Base-by-base conservation (phyloP, 2,113 vertebrate species). In the Pontoporia blainvillei region DNA sequence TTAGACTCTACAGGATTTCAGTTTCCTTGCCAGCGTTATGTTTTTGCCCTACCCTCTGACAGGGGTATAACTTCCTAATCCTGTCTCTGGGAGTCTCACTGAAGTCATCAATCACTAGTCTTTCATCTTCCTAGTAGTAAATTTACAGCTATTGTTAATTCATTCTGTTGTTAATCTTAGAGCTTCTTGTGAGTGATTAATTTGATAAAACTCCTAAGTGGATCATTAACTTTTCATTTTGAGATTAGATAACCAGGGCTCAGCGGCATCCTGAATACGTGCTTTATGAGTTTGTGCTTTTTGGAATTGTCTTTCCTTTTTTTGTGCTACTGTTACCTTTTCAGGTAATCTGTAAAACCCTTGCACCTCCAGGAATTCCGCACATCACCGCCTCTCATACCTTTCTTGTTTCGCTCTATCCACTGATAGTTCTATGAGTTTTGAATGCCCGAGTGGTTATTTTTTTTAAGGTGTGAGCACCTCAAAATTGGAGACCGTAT, bases 351-450 rank as follows among this genome's bases (percentile, higher is more conserved):
- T 83, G 69, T 72, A 71, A 89, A 83, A 17, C 41, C 1, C 49
- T 11, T 44, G 14, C 66, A 2, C 13, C 44, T 52, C 20, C 29
- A 11, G 27, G 52, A 64, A 8, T 17, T 13, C 39, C 15, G 1
- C 59, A 2, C 1, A 0, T 23, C 6, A 2, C 36, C 13, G 6
- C 44, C 23, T 69, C 29, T 67, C 13, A 3, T 3, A 23, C 25
- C 66, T 82, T 13, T 9, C 82, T 52, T 76, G 5, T n/a, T 59
- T 64, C 36, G 31, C 67, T 59, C 66, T 36, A 1, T 64, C 82
- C 18, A 8, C 54, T 78, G 34, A 17, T 6, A 59, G 54, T 54
- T 46, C 12, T 67, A 5, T 29, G 69, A 18, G 41, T 44, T 59
- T 69, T 4, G 1, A 5, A 31, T 20, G 46, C n/a, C 2, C 1